These are phyloP conservation scores for Hippopotamus amphibius DNA, from an alignment of 2,113 vertebrate species.

Conservation along the genomic window DNA sequence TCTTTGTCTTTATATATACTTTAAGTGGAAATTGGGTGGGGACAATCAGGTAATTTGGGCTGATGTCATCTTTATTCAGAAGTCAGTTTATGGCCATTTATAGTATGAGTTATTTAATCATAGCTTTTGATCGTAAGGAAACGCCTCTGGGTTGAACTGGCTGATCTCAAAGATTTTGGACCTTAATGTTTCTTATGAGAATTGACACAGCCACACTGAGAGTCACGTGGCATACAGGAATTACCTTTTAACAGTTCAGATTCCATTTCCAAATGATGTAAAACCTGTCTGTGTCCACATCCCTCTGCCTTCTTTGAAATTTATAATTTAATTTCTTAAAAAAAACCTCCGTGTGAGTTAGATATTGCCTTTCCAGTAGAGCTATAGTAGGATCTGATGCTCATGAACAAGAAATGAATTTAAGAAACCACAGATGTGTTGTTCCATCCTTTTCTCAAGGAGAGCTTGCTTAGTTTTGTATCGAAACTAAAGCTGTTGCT, in stretches of 20 bases:
- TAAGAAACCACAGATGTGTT: background rate
- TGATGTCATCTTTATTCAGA: conserved; percentile 51
- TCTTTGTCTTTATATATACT: conserved; percentile 23
- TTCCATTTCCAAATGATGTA: conserved; percentile 38
- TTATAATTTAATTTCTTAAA: conserved; percentile 19
- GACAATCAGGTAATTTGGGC: background rate
- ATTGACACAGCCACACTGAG: background rate
- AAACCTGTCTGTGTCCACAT: background rate
- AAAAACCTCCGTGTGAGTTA: background rate
- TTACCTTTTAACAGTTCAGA: conserved; percentile 27
- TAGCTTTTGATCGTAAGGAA: conserved; percentile 30
- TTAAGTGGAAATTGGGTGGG: conserved; percentile 49
- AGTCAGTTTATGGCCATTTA: conserved; percentile 3
- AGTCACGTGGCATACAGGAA: background rate
- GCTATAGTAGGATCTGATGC: background rate
- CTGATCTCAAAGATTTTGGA: background rate
- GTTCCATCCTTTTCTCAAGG: background rate
- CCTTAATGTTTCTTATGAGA: conserved; percentile 12
- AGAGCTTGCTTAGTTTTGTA: background rate
- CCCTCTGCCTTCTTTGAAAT: conserved; percentile 4
- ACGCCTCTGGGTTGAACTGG: conserved; percentile 28
- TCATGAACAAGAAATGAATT: conserved; percentile 39
- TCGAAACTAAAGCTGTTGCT: background rate
- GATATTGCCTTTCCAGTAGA: conserved; percentile 27
- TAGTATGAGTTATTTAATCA: background rate